A percentile compares a stretch with the other conserved stretches of the same genome.
Evolutionary conservation across 2,113 vertebrate species (phyloP).

Genomic region (Acrocephalus arundinaceus): DNA sequence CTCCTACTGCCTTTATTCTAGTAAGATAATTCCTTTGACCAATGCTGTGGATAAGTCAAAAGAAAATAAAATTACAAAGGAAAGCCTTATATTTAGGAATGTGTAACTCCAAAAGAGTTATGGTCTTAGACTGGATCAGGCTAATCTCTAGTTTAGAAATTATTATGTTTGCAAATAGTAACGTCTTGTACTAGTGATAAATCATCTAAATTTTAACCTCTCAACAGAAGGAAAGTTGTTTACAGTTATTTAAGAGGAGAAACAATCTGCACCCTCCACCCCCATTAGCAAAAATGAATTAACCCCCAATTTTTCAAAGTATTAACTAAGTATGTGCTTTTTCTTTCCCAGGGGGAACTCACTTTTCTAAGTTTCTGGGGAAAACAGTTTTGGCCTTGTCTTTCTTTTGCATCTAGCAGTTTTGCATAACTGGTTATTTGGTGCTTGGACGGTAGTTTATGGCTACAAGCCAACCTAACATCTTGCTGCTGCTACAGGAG

Average conservation of each 20-base stretch:
- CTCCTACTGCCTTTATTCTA: background rate
- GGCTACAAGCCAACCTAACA: background rate
- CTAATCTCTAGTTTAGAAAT: constrained; percentile 22
- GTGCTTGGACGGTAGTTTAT: background rate
- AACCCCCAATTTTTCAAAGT: background rate
- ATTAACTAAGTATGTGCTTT: background rate
- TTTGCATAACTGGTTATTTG: background rate
- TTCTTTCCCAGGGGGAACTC: background rate
- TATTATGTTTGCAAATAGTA: background rate
- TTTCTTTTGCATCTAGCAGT: background rate
- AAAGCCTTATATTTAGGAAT: background rate
- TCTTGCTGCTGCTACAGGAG: background rate
- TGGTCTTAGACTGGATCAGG: background rate
- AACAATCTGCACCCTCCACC: background rate
- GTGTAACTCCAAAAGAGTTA: background rate
- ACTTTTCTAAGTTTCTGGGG: background rate
- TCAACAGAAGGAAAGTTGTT: background rate
- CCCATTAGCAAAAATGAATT: background rate
- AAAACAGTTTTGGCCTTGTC: background rate
- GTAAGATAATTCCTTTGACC: background rate
- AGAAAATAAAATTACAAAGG: background rate
- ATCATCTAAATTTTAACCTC: constrained; percentile 1
- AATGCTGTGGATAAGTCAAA: background rate
- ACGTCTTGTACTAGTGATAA: background rate
- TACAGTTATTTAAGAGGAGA: background rate